These are phyloP conservation scores for Pelusios castaneus DNA, from an alignment of 2,113 vertebrate species.

Conservation along the genomic window DNA sequence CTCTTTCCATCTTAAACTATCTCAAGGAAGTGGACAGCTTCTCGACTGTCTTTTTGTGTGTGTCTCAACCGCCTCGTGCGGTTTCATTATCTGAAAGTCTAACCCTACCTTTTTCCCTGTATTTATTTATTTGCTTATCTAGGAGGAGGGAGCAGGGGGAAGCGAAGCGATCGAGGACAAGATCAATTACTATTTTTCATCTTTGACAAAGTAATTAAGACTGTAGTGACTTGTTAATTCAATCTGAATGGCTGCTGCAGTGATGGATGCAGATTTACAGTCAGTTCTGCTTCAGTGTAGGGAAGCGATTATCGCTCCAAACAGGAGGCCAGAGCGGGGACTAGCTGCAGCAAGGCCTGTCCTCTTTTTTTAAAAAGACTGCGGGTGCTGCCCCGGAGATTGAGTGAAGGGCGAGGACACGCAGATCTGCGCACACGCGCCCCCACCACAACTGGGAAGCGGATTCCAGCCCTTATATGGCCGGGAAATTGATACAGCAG, in stretches of 20 bases:
- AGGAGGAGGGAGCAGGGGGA: not conserved
- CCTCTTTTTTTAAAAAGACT: not conserved
- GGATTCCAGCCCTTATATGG: not conserved
- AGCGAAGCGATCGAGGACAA: slow-evolving; percentile 69
- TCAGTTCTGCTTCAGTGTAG: slow-evolving; percentile 41
- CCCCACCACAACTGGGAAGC: not conserved
- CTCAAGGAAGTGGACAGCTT: not conserved
- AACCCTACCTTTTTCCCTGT: too few relatives aligned
- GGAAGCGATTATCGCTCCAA: slow-evolving; percentile 66
- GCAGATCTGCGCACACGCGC: not conserved
- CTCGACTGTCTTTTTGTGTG: not conserved
- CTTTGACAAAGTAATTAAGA: slow-evolving; percentile 96
- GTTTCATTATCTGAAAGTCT: not conserved
- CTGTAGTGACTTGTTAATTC: slow-evolving; percentile 76
- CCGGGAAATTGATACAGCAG: too few relatives aligned
- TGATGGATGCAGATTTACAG: slow-evolving; percentile 82
- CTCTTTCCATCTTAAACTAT: too few relatives aligned
- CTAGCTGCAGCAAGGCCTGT: not conserved
- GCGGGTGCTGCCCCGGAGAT: not conserved
- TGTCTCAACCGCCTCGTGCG: not conserved
- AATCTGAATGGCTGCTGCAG: slow-evolving; percentile 74
- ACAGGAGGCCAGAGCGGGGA: slow-evolving; percentile 41
- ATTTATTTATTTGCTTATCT: slow-evolving; percentile 61
- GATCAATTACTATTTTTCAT: slow-evolving; percentile 96
- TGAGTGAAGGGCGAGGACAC: not conserved